These are phyloP conservation scores for Mesorhabditis belari DNA, from an alignment of 2,888 invertebrate genomes.

Conservation along the genomic window DNA sequence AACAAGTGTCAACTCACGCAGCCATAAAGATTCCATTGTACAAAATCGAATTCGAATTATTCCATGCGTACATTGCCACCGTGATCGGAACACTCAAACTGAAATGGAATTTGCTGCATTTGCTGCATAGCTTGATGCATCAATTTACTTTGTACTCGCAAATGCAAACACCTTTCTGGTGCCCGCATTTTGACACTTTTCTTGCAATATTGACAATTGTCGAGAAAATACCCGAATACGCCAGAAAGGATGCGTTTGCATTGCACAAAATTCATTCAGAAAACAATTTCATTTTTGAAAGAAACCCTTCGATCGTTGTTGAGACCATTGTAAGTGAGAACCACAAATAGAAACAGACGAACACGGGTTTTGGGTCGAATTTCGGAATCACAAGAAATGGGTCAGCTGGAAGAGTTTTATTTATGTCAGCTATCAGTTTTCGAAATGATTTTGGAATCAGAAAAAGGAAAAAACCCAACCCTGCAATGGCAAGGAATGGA, in stretches of 20 bases:
- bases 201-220: too few relatives aligned
- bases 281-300: background rate
- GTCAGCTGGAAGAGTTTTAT: conserved; percentile 7
- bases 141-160: too few relatives aligned
- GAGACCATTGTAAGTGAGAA: background rate
- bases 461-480: too few relatives aligned
- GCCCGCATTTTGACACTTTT: too few relatives aligned
- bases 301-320: background rate
- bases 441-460: background rate
- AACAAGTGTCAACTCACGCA: background rate
- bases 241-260: background rate
- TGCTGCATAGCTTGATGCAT: too few relatives aligned
- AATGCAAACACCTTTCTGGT: too few relatives aligned
- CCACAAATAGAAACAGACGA: conserved; percentile 21
- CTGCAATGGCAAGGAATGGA: background rate
- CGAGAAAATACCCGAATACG: too few relatives aligned
- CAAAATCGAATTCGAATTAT: background rate
- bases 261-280: background rate
- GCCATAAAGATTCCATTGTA: background rate
- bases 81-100: background rate
- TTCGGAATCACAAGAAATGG: conserved; percentile 27
- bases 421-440: background rate
- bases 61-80: background rate
- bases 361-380: conserved; percentile 17
- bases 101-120: too few relatives aligned